Base-by-base conservation (phyloP, 2,888 invertebrate genomes). In the Axea sp. region DNA sequence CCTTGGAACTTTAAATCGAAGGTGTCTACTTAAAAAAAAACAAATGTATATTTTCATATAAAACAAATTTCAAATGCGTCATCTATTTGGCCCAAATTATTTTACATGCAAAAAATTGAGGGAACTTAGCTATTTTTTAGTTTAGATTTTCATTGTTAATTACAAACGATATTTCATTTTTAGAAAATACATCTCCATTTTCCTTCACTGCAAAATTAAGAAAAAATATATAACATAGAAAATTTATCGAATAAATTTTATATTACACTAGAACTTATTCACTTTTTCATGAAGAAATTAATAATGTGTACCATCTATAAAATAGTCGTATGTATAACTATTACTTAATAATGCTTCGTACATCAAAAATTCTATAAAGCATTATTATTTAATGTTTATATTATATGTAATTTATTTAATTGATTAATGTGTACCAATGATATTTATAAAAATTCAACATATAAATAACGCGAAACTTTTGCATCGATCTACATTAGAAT, bases 321-420 rank as follows among this genome's bases (percentile, higher is more conserved):
- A 33, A 24, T 55, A 55, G 33, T 3, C 3, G 9, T 22, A 57
- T 15, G 7, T 24, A 43, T 43, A 57, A 8, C 8, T 22, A 24
- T 62, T 47, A 28, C 47, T 12, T 8, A 9, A 22, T 47, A 49
- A 39, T 49, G 60, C 14, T 49, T 37, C 49, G 22, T 31, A 8
- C 24, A n/a, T n/a, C 17, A 0, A 24, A 24, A 7, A 12, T 11
- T 43, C 33, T 5, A 24, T 19, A 28, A 39, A 47, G 8, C 60
- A 39, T 39, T 62, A 31, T 39, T 49, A 1, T 3, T 37, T 49
- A 49, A 49, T 49, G 5, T 30, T 30, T 62, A 39, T 60, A 60
- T 39, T 60, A 60, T 60, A 60, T 62, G 60, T 49, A 62, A 49
- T 62, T 37, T 62, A 62, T 62, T 49, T 22, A 30, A 22, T 62